Conservation (phyloP, 2,797 vertebrate genomes). For the Neoniphon sammara region DNA sequence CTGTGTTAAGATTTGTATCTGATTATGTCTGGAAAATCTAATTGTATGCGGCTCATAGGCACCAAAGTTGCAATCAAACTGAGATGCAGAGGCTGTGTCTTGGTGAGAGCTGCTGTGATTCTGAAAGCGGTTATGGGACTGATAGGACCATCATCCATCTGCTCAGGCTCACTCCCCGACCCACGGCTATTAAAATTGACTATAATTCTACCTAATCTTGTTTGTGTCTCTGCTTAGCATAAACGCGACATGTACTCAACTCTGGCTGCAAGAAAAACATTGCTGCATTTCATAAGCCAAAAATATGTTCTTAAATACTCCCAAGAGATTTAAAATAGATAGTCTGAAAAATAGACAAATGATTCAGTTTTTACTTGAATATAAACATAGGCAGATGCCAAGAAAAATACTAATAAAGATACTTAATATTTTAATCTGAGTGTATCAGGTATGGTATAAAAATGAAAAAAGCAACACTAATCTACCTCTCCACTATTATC, state of each 20-base stretch:
- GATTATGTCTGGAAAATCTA: background rate
- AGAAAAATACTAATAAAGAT: background rate
- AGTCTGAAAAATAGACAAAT: conserved; percentile 9
- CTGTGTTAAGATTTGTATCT: background rate
- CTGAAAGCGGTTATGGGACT: conserved; percentile 33
- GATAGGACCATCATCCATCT: conserved; percentile 52
- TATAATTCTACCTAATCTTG: conserved; percentile 78
- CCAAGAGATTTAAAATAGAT: conserved; percentile 43
- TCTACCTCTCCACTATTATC: background rate
- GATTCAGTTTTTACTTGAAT: conserved; percentile 10
- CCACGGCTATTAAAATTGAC: conserved; percentile 63
- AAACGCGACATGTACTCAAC: conserved; percentile 61
- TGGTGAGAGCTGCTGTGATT: conserved; percentile 15
- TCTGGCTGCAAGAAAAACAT: conserved; percentile 56
- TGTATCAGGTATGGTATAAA: background rate
- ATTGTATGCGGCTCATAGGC: background rate
- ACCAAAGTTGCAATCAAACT: background rate
- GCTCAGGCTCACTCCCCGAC: conserved; percentile 40
- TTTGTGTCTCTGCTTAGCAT: conserved; percentile 66
- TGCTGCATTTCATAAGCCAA: conserved; percentile 49
- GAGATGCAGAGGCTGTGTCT: background rate
- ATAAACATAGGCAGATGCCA: conserved; percentile 3
- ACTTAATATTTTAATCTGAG: background rate
- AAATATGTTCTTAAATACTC: conserved; percentile 43
- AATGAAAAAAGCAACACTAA: background rate